phyloP scores from a whole-genome alignment of 1,140 invertebrate genomes.

The Drosophila varians region DNA sequence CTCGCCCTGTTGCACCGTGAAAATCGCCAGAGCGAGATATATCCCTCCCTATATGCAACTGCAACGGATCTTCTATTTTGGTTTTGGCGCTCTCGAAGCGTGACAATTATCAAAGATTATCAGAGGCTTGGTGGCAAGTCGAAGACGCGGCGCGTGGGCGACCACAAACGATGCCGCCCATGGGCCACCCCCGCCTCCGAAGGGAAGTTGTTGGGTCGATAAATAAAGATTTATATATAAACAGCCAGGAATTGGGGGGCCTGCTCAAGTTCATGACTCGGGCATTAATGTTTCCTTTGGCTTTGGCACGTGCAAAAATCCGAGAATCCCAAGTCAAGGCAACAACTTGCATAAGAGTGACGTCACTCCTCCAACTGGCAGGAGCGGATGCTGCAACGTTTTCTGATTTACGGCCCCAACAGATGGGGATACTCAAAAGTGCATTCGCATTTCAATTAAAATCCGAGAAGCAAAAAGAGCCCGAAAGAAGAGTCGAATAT shows the following conservation, averaged over 20 bases:
- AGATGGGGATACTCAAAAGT: constrained; percentile 71
- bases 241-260: constrained; percentile 16
- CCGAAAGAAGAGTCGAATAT: constrained; percentile 34
- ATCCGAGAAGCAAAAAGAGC: constrained; percentile 19
- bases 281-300: constrained; percentile 8
- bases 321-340: constrained; percentile 34
- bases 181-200: background rate
- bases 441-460: constrained; percentile 81
- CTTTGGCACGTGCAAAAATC: constrained; percentile 49
- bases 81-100: constrained; percentile 52
- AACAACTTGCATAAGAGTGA: constrained; percentile 63
- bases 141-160: constrained; percentile 62
- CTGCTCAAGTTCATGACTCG: constrained; percentile 65
- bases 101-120: constrained; percentile 76
- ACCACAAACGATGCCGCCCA: constrained; percentile 57
- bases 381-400: constrained; percentile 37
- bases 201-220: constrained; percentile 62
- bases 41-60: constrained; percentile 37
- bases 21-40: constrained; percentile 37
- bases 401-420: constrained; percentile 57
- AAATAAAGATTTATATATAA: constrained; percentile 45
- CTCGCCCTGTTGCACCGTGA: constrained; percentile 22
- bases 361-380: constrained; percentile 43
- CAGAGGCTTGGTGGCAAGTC: constrained; percentile 46
- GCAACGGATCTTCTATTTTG: constrained; percentile 57